These are phyloP conservation scores for Dolichomitus sp. DNA, from an alignment of 2,888 invertebrate species.

Conservation along the genomic window DNA sequence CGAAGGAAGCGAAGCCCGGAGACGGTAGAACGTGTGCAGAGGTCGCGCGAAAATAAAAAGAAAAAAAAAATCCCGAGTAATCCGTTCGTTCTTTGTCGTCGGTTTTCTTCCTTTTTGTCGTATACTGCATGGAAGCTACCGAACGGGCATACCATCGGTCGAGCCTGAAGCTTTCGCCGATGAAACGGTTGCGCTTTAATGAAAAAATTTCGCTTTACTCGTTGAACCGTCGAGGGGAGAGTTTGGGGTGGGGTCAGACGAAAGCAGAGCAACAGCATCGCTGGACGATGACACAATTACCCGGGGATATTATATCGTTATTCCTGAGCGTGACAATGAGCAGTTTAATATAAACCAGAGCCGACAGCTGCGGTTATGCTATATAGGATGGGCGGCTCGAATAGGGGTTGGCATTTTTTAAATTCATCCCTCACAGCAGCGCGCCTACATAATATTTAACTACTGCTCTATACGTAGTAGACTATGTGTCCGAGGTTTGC, in stretches of 20 bases:
- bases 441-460: background rate
- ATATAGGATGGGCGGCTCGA: background rate
- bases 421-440: conserved; percentile 8
- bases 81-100: conserved; percentile 45
- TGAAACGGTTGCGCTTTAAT: conserved; percentile 52
- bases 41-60: background rate
- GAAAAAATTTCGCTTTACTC: conserved; percentile 53
- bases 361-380: conserved; percentile 24
- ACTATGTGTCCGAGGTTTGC: background rate
- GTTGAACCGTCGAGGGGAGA: conserved; percentile 32
- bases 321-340: conserved; percentile 54
- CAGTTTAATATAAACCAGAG: conserved; percentile 58
- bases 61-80: conserved; percentile 29
- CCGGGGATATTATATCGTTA: conserved; percentile 42
- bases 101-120: conserved; percentile 28
- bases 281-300: conserved; percentile 58
- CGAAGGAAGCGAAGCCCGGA: conserved; percentile 16
- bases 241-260: background rate
- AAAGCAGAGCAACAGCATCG: conserved; percentile 43
- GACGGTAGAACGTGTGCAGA: conserved; percentile 1
- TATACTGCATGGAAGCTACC: conserved; percentile 7
- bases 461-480: background rate
- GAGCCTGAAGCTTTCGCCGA: conserved; percentile 54
- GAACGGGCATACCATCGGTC: conserved; percentile 5
- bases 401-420: conserved; percentile 13